Base-by-base conservation (phyloP, 2,113 vertebrate species). In the Anolis sagrei region DNA sequence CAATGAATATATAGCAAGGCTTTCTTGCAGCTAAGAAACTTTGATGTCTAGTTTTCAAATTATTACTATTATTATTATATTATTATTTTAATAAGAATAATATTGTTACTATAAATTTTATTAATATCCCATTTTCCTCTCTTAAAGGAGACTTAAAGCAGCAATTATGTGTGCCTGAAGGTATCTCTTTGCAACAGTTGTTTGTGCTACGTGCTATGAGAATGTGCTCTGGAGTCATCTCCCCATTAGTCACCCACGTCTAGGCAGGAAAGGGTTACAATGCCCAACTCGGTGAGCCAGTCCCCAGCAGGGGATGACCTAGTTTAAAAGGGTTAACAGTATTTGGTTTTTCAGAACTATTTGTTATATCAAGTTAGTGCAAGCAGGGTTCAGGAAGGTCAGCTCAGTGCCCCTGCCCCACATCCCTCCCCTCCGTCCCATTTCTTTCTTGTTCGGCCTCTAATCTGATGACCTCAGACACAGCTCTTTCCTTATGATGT, bases 301-400 rank as follows among this genome's bases (percentile, higher is more conserved):
- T 93, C 92, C 34, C 10, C 86, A 82, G 91, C 90, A 83, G 88
- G 91, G 93, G 88, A 85, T 95, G 94, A 95, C 95, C 95, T 89
- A 91, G 91, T 93, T 94, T 86, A 92, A 93, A 95, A 95, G 96
- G 95, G 95, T 96, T 96, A 96, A 96, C 93, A 93, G 93, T 93
- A 94, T 94, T 95, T 94, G 94, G 92, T 91, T 95, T 94, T 93
- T 93, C 89, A 90, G 92, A 94, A 94, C 95, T 95, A 95, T 97
- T 94, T 96, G 95, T 96, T 96, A 95, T 92, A 96, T 95, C 94
- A 92, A 95, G 95, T 97, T 96, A 96, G 95, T 87, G 93, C 92
- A 91, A 89, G 94, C 91, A 93, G 93, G 88, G 95, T 95, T 95
- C 94, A 92, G 77, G 1, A 58, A 83, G 94, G 95, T 95, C 95